Conservation (phyloP, 2,797 vertebrate species). For the Lagocephalus sceleratus region DNA sequence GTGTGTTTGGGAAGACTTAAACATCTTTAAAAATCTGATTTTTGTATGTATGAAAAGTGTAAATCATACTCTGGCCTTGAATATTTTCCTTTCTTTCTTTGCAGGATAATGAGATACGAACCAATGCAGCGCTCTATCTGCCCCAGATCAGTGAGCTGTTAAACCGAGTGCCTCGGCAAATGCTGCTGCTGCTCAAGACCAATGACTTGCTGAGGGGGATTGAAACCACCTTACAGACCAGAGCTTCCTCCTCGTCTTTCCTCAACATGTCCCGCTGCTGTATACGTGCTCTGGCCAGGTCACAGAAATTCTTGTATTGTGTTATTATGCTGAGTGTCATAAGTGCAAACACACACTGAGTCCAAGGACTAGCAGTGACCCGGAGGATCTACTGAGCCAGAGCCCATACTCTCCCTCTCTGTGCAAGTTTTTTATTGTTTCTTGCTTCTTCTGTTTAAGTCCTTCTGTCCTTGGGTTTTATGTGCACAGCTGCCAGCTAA, state of each 20-base stretch:
- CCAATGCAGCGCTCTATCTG: conserved; percentile 85
- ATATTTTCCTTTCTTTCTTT: background rate
- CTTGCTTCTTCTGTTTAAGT: too few species aligned
- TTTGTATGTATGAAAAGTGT: too few species aligned
- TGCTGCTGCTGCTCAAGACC: conserved; percentile 95
- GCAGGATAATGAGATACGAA: conserved; percentile 87
- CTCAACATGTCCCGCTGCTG: conserved; percentile 97
- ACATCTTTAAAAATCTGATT: too few species aligned
- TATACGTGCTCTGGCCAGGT: conserved; percentile 83
- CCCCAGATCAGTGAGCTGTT: conserved; percentile 92
- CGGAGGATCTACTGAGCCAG: too few species aligned
- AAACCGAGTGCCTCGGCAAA: conserved; percentile 88
- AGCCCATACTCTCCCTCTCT: too few species aligned
- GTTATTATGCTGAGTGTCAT: background rate
- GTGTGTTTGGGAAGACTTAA: too few species aligned
- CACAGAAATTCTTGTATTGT: conserved; percentile 21
- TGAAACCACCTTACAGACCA: conserved; percentile 84
- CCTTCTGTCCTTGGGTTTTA: too few species aligned
- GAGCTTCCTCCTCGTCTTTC: conserved; percentile 90
- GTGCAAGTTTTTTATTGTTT: too few species aligned
- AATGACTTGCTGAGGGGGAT: conserved; percentile 93
- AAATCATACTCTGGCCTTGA: background rate
- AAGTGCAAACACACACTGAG: too few species aligned
- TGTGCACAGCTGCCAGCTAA: too few species aligned
- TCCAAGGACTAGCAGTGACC: too few species aligned